A percentile compares a stretch with the other conserved stretches of the same genome.
Conservation (phyloP, 1,140 invertebrate genomes). For the Cotesia chilonis region DNA sequence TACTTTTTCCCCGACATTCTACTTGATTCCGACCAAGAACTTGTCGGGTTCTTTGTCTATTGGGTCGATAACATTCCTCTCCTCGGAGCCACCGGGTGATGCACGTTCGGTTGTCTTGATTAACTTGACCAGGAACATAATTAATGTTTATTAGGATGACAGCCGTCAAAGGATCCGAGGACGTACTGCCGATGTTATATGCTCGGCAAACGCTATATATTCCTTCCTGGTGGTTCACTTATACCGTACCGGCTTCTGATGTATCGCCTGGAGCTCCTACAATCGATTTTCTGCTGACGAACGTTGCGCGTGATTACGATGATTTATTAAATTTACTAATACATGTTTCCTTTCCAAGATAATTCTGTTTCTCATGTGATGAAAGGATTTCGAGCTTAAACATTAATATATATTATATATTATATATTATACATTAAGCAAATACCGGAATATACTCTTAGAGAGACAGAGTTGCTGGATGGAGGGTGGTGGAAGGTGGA, state of each 20-base stretch:
- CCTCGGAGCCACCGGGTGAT: slow-evolving; percentile 1
- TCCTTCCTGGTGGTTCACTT: background rate
- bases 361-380: too few species aligned
- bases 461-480: too few species aligned
- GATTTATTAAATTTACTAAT: slow-evolving; percentile 25
- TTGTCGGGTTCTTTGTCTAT: too few species aligned
- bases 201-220: slow-evolving; percentile 3
- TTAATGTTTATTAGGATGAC: slow-evolving; percentile 36
- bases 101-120: slow-evolving; percentile 30
- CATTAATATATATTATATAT: too few species aligned
- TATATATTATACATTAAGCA: too few species aligned
- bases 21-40: too few species aligned
- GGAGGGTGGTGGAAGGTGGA: too few species aligned
- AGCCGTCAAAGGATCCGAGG: slow-evolving; percentile 27
- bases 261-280: slow-evolving; percentile 19
- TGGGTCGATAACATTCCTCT: background rate
- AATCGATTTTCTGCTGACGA: slow-evolving; percentile 16
- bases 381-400: too few species aligned
- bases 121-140: slow-evolving; percentile 35
- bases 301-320: slow-evolving; percentile 19
- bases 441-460: too few species aligned
- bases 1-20: too few species aligned
- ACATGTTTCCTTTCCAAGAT: background rate
- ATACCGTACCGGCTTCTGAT: slow-evolving; percentile 13
- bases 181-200: slow-evolving; percentile 14